phyloP scores from a whole-genome alignment of 1,140 invertebrate species.

The Caenorhabditis tropicalis region DNA sequence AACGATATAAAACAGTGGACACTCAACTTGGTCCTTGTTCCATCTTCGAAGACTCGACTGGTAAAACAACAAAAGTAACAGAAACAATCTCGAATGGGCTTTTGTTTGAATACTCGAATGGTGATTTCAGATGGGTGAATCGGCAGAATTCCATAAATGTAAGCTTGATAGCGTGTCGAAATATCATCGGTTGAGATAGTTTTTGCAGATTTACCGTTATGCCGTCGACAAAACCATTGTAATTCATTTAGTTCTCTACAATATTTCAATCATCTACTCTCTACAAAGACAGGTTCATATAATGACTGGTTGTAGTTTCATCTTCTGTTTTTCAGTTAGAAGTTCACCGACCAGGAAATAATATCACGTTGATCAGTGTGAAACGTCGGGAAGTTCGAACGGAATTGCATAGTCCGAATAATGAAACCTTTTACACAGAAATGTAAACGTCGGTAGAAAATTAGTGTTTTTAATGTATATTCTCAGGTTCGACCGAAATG shows the following conservation, averaged over 20 bases:
- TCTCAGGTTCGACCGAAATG: not conserved
- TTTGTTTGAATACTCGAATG: not conserved
- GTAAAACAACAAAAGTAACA: not conserved
- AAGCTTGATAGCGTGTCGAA: not conserved
- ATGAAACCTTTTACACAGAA: not conserved
- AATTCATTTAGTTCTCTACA: not conserved
- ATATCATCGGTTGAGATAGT: not conserved
- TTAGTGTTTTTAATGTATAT: not conserved
- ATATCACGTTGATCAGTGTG: not conserved
- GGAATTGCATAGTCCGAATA: not conserved
- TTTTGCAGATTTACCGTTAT: not conserved
- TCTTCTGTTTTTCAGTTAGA: not conserved
- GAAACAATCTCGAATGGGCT: not conserved
- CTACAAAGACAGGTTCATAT: not conserved
- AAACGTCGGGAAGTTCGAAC: constrained; percentile 15
- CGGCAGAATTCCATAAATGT: not conserved
- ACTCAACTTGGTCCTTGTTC: not conserved
- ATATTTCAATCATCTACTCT: not conserved
- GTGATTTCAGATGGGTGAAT: constrained; percentile 13
- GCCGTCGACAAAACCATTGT: not conserved
- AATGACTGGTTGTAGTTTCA: not conserved
- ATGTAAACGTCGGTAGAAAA: not conserved
- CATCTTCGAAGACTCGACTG: not conserved
- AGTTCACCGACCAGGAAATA: not conserved
- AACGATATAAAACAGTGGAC: not conserved